These are phyloP conservation scores for Psittacus erithacus DNA, from an alignment of 2,113 vertebrate genomes.

Conservation along the genomic window DNA sequence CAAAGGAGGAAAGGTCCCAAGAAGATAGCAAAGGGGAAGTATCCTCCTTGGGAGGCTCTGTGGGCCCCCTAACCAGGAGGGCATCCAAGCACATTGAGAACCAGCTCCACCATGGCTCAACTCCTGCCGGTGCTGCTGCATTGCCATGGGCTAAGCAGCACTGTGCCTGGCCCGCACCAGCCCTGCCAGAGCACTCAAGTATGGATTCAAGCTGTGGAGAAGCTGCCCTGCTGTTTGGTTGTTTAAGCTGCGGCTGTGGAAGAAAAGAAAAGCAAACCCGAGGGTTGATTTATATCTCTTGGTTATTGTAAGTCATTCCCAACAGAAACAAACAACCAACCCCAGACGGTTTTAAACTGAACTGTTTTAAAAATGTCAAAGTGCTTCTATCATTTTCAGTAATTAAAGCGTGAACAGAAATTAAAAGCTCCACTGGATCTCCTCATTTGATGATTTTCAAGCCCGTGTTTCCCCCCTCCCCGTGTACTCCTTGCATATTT, in stretches of 20 bases:
- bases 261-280: slow-evolving; percentile 58
- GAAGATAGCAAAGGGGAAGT: neutral
- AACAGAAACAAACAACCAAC: slow-evolving; percentile 49
- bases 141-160: neutral
- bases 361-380: neutral
- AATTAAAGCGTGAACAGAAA: slow-evolving; percentile 43
- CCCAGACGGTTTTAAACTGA: neutral
- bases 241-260: slow-evolving; percentile 50
- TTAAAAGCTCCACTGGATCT: slow-evolving; percentile 10
- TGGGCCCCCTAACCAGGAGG: neutral
- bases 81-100: fast-evolving
- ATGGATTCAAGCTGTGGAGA: neutral
- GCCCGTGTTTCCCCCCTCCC: neutral
- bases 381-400: slow-evolving; percentile 10
- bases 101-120: too few species aligned
- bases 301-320: slow-evolving; percentile 41
- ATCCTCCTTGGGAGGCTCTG: neutral
- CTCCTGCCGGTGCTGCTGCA: neutral
- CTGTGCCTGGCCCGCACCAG: neutral
- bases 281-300: slow-evolving; percentile 60
- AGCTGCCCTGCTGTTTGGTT: slow-evolving; percentile 55
- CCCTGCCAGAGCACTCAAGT: neutral
- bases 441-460: slow-evolving; percentile 45
- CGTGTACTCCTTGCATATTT: slow-evolving; percentile 30
- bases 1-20: neutral